Conservation (phyloP, 2,888 invertebrate genomes). For the Creontiades dilutus region DNA sequence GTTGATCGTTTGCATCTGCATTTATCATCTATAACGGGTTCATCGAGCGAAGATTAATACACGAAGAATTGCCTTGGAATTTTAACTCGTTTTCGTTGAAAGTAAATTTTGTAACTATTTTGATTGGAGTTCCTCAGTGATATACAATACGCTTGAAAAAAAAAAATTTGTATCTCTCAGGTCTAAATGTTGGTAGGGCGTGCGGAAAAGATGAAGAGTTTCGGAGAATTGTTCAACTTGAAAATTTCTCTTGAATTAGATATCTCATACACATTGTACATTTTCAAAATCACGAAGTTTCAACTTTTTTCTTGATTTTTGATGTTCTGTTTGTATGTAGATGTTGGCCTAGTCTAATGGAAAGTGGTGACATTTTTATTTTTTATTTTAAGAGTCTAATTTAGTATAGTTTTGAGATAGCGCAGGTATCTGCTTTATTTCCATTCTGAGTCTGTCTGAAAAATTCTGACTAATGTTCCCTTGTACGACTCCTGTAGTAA, state of each 20-base stretch:
- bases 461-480: no score
- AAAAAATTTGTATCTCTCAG: conserved; percentile 44
- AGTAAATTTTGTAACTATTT: neutral
- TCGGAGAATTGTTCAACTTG: neutral
- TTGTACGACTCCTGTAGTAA: no score
- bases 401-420: no score
- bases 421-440: no score
- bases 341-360: neutral
- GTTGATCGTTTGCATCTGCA: neutral
- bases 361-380: conserved; percentile 2
- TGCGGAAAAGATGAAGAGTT: neutral
- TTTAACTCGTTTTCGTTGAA: neutral
- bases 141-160: conserved; percentile 53
- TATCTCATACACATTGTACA: no score
- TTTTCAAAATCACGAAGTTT: no score
- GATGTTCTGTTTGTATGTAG: neutral
- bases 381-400: no score
- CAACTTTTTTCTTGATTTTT: no score
- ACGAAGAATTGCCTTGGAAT: neutral
- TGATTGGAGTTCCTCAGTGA: conserved; percentile 62
- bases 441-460: no score
- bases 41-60: neutral
- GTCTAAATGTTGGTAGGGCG: conserved; percentile 19
- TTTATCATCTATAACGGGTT: neutral
- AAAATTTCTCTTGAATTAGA: neutral